A percentile compares a stretch with the other conserved stretches of the same genome.
These are phyloP conservation scores for Oreochromis grahami DNA, from an alignment of 2,797 vertebrate species.

Conservation along the genomic window DNA sequence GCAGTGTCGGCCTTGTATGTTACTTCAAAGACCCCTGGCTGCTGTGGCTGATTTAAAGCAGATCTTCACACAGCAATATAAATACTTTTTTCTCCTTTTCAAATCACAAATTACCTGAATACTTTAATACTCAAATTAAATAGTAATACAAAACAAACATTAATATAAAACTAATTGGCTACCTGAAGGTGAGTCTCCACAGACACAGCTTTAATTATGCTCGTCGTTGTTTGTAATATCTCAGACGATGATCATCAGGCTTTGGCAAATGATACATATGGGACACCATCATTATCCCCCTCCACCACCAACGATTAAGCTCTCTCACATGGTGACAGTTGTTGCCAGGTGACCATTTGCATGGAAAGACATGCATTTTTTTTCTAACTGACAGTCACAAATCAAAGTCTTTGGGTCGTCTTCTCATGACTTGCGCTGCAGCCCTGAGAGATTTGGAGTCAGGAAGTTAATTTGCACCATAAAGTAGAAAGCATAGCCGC, in stretches of 20 bases:
- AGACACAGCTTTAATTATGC: not conserved
- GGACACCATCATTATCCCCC: not conserved
- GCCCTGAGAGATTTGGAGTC: not conserved
- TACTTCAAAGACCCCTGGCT: slow-evolving; percentile 11
- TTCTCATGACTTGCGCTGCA: not conserved
- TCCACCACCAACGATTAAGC: not conserved
- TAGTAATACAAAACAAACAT: not conserved
- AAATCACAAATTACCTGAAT: not conserved
- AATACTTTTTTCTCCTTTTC: not conserved
- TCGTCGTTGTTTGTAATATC: not conserved
- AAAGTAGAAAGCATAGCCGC: not conserved
- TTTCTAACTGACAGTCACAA: not conserved
- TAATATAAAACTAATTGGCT: not conserved
- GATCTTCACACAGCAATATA: not conserved
- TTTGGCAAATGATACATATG: not conserved
- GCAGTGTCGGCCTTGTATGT: slow-evolving; percentile 32
- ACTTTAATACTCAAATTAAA: not conserved
- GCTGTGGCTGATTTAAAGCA: not conserved
- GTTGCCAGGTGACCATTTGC: not conserved
- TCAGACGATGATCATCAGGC: not conserved
- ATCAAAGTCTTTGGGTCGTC: not conserved
- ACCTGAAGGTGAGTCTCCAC: not conserved
- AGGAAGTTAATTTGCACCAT: not conserved
- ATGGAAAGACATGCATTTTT: not conserved
- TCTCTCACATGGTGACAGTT: not conserved